Evolutionary conservation across 1,140 invertebrate species (phyloP), one percentile per base, ranked within the genome.

Genomic region (Habropoda laboriosa): DNA sequence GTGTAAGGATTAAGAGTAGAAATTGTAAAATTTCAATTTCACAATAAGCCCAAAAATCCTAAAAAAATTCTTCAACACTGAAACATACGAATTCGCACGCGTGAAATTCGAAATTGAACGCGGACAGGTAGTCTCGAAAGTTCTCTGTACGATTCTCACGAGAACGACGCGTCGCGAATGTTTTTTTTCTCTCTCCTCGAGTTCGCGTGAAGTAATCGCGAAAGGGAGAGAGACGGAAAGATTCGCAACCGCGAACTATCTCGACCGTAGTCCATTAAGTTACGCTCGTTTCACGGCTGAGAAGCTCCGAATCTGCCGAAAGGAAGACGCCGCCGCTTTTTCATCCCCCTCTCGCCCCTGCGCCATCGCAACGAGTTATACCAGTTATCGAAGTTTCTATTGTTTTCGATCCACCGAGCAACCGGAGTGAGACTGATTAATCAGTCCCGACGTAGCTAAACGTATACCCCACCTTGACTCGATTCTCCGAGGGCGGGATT

Each of bases 231-330:
- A n/a, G n/a, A n/a, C 68, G 45, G 63, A 47, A 24, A 63, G 68
- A 47, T 32, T 73, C 49, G 47, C 67, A 45, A 57, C 35, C 79
- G 16, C 32, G n/a, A 32, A 77, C 74, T 81, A 81, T 81, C 72
- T 60, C 68, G 49, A 42, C 30, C 45, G 61, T 61, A 81, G 49
- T 67, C 66, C 79, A 77, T 77, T 67, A 81, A 83, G 47, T 81
- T 53, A 58, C 58, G 42, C 68, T 81, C 40, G 51, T 72, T 81
- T 81, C 60, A 76, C 81, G 60, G 45, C 16, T 81, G 45, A 49
- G 21, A 53, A 81, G 49, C 24, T 76, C 45, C 35, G 72, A 60
- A 81, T 81, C 78, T 40, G 67, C 16, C 24, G 45, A 21, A 30
- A 30, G n/a, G 30, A 38, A 18, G n/a, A n/a, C 30, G 18, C 7